Conservation (phyloP, 2,888 invertebrate species). For the Eudemis profundana region DNA sequence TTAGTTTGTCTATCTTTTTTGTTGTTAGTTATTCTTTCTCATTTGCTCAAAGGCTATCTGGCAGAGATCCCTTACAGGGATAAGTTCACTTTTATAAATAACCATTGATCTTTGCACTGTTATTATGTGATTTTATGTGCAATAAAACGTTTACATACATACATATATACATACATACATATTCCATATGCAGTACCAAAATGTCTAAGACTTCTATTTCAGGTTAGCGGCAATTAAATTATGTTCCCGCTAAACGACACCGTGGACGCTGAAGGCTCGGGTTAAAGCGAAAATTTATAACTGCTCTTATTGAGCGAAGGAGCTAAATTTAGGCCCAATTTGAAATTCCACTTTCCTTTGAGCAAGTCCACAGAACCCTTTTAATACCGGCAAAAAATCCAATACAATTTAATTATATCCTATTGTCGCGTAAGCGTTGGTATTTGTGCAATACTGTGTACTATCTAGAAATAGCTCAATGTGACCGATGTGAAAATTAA, state of each 20-base stretch:
- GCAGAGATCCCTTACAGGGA: too few relatives aligned
- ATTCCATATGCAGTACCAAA: too few relatives aligned
- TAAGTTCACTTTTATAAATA: too few relatives aligned
- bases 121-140: too few relatives aligned
- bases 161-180: too few relatives aligned
- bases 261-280: neutral
- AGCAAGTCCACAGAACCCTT: conserved; percentile 34
- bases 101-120: too few relatives aligned
- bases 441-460: conserved; percentile 8
- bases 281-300: conserved; percentile 22
- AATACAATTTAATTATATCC: conserved; percentile 31
- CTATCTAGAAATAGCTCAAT: conserved; percentile 10
- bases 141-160: too few relatives aligned
- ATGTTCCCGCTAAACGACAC: conserved; percentile 1
- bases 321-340: conserved; percentile 38
- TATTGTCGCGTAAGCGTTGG: conserved; percentile 23
- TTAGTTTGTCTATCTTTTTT: too few relatives aligned
- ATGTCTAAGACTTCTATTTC: neutral
- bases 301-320: conserved; percentile 11
- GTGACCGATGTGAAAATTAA: conserved; percentile 2
- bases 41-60: too few relatives aligned
- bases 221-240: conserved; percentile 12
- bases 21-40: too few relatives aligned
- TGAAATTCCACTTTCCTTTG: conserved; percentile 40
- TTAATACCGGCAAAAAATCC: conserved; percentile 28